Evolutionary conservation across 2,888 invertebrate genomes (phyloP), one percentile per base, ranked within the genome.

Genomic region (Dorcus parallelipipedus): DNA sequence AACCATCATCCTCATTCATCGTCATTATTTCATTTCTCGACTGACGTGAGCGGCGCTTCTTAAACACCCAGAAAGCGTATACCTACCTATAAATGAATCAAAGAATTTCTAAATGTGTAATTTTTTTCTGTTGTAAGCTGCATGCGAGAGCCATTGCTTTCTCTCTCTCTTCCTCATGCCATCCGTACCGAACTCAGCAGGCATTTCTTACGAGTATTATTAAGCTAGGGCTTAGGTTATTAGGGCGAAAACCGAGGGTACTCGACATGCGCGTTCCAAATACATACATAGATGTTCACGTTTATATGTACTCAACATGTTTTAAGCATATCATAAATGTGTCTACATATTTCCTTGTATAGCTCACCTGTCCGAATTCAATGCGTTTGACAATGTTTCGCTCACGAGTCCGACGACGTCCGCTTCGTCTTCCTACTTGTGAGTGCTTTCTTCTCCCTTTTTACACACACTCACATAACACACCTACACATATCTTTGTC

Each of bases 321-420:
- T 71, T 72, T 72, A 72, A 71, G 71, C 73, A 73, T 73, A 71
- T 73, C 72, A 70, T 71, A 64, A 64, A 67, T 71, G 69, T 71
- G 66, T 67, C 63, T 69, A 53, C 53, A 58, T 53, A 58, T 60
- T 65, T 67, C 64, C 66, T 67, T 69, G 66, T 68, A 68, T 67
- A 66, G 67, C 63, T 70, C 67, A 69, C 69, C 64, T 62, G 65
- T 68, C 72, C 71, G 71, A 72, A 72, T 72, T 73, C 67, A 69
- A 65, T 63, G 72, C 71, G 71, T 69, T 69, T 71, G 73, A 71
- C 71, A 73, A 72, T 73, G 63, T 70, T 64, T 59, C 60, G 20
- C 54, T 61, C 49, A 45, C 51, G 42, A 48, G 55, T 58, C 9
- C 53, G 53, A 49, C 49, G 53, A 49, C 49, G 17, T 20, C 9